A percentile compares a stretch with the other conserved stretches of the same genome.
Evolutionary conservation across 2,113 vertebrate species (phyloP).

Genomic region (Macaca nemestrina): DNA sequence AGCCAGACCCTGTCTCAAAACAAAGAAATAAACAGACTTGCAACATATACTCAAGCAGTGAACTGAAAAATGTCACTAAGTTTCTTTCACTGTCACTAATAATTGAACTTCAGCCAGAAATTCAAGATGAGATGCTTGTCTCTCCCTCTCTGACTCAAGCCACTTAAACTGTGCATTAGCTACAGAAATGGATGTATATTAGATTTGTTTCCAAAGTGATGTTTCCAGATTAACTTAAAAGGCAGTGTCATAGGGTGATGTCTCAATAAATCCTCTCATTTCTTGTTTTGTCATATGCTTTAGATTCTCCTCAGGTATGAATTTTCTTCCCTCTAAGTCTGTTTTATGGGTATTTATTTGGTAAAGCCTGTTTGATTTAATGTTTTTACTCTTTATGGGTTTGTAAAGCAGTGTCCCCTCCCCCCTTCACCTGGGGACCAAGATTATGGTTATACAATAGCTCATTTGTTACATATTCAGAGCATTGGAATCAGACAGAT

Average conservation of each 20-base stretch:
- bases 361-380: background rate
- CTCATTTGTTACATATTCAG: background rate
- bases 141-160: background rate
- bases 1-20: no score
- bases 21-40: background rate
- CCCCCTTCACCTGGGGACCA: background rate
- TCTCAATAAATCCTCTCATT: background rate
- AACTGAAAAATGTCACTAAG: background rate
- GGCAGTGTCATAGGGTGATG: background rate
- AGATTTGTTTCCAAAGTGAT: conserved; percentile 31
- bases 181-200: background rate
- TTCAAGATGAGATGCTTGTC: background rate
- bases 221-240: background rate
- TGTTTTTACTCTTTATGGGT: background rate
- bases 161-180: background rate
- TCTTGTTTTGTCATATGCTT: background rate
- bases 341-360: background rate
- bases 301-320: background rate
- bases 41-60: background rate
- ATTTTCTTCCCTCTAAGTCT: background rate
- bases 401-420: background rate
- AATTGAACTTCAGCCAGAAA: background rate
- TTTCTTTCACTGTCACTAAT: background rate
- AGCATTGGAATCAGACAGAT: background rate
- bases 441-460: background rate